Evolutionary conservation across 2,888 invertebrate species (phyloP), one percentile per base, ranked within the genome.

Genomic region (Drosophila engyochracea): DNA sequence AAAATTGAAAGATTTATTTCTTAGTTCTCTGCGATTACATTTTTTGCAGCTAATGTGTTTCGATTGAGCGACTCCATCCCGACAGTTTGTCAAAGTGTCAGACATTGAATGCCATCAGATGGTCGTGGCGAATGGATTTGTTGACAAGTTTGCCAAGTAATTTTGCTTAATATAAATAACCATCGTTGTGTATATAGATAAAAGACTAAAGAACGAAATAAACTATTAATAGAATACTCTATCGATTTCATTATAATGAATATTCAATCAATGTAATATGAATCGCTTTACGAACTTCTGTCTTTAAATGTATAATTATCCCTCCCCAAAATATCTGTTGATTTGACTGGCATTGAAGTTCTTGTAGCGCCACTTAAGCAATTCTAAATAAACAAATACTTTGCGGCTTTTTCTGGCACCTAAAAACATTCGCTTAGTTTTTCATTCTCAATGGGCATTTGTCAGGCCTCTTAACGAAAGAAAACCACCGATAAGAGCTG

Each of bases 1-100:
- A 86, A 92, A 92, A 92, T 92, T 86, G 92, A 92, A 91, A 90
- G 92, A 92, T 92, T 92, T 92, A 92, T 91, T 92, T 88, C 85
- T 85, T 85, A 91, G 88, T 91, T 89, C 78, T 63, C 71, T 77
- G 68, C 76, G 90, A 81, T 85, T 90, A 81, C 85, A 76, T 79
- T 86, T 83, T 76, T 74, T 74, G 66, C 76, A 81, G 91, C 85
- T 85, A 85, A 85, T 85, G 85, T 86, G 89, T 86, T 85, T 70
- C 91, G 85, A 83, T 72, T 84, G 89, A 85, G 79, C 85, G 79
- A 78, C 70, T 89, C 63, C 71, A 71, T 66, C 61, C 74, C 73
- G 70, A 73, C 84, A 83, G 84, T 90, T 90, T 90, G 84, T 90
- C 85, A 90, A 76, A 70, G 70, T 89, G 84, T 74, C 89, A 81